A percentile compares a stretch with the other conserved stretches of the same genome.
phyloP scores from a whole-genome alignment of 2,888 invertebrate genomes.

The Pyrochroa serraticornis region DNA sequence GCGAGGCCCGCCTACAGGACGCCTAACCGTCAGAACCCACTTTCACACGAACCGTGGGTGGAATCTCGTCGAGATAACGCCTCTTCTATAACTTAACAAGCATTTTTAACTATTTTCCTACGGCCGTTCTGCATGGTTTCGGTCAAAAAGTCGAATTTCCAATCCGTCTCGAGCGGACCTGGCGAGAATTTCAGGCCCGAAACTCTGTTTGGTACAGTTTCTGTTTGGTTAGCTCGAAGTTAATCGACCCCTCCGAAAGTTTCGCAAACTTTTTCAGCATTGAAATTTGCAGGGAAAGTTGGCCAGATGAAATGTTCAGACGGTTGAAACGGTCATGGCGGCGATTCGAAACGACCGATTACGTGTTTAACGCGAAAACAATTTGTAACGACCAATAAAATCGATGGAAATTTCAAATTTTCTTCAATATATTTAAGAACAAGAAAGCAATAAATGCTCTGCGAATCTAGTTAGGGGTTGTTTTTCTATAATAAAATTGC shows the following conservation, averaged over 20 bases:
- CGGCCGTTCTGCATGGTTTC: slow-evolving; percentile 21
- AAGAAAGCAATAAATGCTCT: no score
- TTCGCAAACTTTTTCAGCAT: slow-evolving; percentile 58
- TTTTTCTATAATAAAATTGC: no score
- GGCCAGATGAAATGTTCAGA: slow-evolving; percentile 23
- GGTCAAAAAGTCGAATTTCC: slow-evolving; percentile 4
- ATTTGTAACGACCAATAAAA: no score
- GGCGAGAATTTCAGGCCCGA: slow-evolving; percentile 40
- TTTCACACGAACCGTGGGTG: slow-evolving; percentile 49
- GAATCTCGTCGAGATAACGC: slow-evolving; percentile 50
- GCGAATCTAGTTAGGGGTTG: no score
- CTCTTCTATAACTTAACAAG: slow-evolving; percentile 44
- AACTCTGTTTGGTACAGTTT: slow-evolving; percentile 55
- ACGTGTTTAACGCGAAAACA: no score
- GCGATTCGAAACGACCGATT: no score
- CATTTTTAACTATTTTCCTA: slow-evolving; percentile 42
- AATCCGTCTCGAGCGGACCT: slow-evolving; percentile 4
- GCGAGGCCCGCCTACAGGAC: slow-evolving; percentile 53
- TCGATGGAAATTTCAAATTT: no score
- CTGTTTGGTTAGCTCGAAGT: slow-evolving; percentile 55
- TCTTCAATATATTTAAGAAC: no score
- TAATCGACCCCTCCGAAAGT: slow-evolving; percentile 59
- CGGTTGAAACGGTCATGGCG: slow-evolving; percentile 1
- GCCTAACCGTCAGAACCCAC: slow-evolving; percentile 42
- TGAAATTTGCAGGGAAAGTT: slow-evolving; percentile 54